Evolutionary conservation across 2,113 vertebrate species (phyloP), one percentile per base, ranked within the genome.

Genomic region (Regulus satrapa): DNA sequence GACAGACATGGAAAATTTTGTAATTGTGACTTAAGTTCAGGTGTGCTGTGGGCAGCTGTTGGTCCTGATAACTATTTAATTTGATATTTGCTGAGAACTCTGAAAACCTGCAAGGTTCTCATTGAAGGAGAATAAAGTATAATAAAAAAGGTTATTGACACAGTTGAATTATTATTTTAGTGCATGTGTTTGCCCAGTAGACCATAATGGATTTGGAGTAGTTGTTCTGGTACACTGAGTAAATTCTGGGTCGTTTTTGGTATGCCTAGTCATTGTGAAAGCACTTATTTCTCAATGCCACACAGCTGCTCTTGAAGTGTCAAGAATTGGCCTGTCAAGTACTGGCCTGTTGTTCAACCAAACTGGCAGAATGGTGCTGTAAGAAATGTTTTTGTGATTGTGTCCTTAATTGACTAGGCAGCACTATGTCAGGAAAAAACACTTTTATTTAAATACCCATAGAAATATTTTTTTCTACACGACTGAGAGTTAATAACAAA

Each of bases 201-300:
- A 58, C 84, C 92, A 78, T 96, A 97, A 96, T 97, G 93, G 95
- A 83, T 92, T 91, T 97, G 94, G 88, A 97, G 97, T 96, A 71
- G 95, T 84, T 88, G 90, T 96, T 94, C 93, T 96, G 93, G 86
- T 95, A 92, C 81, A 41, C 12, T 95, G 95, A 85, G 54, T 93
- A 95, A 97, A 94, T 94, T 93, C 84, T 95, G 7, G 14, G 74
- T 92, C 4, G 13, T 48, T 94, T 89, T 94, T 96, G 84, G 76
- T 89, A 73, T 89, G 91, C 93, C 51, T 74, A 55, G 41, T 89
- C 63, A 46, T 96, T 97, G 88, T 85, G 86, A 92, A 96, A 94
- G 51, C 72, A 34, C 46, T 95, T 91, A 71, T 93, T 97, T 95
- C 94, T 95, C 89, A 91, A 79, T 74, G 81, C 62, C 49, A 64